Conservation (phyloP, 2,888 invertebrate genomes). For the Drosophila mayaguana region DNA sequence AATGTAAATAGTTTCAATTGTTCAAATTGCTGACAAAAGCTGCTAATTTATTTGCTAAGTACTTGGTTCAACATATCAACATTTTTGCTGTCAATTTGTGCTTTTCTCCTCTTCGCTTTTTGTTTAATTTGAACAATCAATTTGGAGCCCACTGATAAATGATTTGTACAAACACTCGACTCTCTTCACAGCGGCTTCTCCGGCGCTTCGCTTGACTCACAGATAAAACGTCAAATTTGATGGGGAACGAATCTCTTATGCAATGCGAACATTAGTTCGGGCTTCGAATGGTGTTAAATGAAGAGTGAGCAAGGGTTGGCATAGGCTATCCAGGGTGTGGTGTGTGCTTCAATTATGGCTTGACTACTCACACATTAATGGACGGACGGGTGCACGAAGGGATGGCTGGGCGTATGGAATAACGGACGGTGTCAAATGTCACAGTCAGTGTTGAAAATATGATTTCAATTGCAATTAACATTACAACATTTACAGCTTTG, state of each 20-base stretch:
- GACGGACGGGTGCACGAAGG: neutral
- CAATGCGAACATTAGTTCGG: neutral
- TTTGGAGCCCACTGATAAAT: conserved; percentile 26
- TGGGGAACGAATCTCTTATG: neutral
- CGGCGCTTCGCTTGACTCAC: neutral
- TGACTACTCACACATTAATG: conserved; percentile 2
- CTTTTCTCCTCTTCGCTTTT: conserved; percentile 1
- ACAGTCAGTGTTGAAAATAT: conserved; percentile 53
- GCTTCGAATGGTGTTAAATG: conserved; percentile 1
- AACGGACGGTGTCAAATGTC: conserved; percentile 61
- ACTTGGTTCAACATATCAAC: conserved; percentile 16
- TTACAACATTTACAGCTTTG: conserved; percentile 47
- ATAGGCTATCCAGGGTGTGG: neutral
- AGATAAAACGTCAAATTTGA: neutral
- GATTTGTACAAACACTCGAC: conserved; percentile 1
- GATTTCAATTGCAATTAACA: conserved; percentile 54
- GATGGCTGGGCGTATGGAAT: neutral
- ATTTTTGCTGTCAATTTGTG: conserved; percentile 24
- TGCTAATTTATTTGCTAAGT: conserved; percentile 43
- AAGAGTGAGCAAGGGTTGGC: neutral
- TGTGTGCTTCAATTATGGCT: conserved; percentile 6
- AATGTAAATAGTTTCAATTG: conserved; percentile 1
- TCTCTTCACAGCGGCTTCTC: neutral
- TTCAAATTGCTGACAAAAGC: conserved; percentile 5
- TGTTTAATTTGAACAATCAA: conserved; percentile 35